Conservation (phyloP, 2,797 vertebrate genomes). For the Centropyge bicolor region DNA sequence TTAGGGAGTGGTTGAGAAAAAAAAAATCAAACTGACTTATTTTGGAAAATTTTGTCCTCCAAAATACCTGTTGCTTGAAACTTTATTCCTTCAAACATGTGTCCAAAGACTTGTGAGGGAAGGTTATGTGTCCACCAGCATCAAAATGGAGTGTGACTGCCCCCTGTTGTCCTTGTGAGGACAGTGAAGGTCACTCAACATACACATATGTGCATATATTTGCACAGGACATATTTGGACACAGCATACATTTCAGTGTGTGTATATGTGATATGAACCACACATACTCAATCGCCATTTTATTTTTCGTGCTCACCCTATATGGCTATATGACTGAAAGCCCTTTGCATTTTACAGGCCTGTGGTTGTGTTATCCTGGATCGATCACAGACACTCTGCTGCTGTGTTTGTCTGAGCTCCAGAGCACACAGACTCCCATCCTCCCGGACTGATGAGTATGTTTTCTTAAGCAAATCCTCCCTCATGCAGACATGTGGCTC, state of each 20-base stretch:
- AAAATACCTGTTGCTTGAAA: background rate
- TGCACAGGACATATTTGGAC: background rate
- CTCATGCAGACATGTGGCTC: slow-evolving; percentile 39
- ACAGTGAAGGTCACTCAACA: background rate
- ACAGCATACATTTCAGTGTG: background rate
- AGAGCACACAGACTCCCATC: slow-evolving; percentile 2
- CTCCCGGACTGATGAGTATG: slow-evolving; percentile 30
- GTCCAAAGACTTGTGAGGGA: background rate
- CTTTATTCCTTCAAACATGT: background rate
- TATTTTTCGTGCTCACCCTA: slow-evolving; percentile 2
- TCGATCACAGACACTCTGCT: slow-evolving; percentile 22
- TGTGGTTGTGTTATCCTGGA: background rate
- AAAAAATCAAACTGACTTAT: background rate
- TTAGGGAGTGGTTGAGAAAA: background rate
- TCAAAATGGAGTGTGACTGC: slow-evolving; percentile 28
- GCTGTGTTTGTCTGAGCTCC: slow-evolving; percentile 44
- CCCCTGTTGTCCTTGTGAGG: slow-evolving; percentile 41
- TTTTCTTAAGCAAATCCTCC: slow-evolving; percentile 52
- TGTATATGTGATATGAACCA: background rate
- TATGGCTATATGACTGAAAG: background rate
- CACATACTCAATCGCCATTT: background rate
- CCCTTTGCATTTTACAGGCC: background rate
- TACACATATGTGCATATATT: background rate
- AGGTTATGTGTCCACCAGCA: too few relatives aligned
- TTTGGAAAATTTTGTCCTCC: background rate